Evolutionary conservation across 1,140 invertebrate species (phyloP).

Genomic region (Platyscapa corneri): DNA sequence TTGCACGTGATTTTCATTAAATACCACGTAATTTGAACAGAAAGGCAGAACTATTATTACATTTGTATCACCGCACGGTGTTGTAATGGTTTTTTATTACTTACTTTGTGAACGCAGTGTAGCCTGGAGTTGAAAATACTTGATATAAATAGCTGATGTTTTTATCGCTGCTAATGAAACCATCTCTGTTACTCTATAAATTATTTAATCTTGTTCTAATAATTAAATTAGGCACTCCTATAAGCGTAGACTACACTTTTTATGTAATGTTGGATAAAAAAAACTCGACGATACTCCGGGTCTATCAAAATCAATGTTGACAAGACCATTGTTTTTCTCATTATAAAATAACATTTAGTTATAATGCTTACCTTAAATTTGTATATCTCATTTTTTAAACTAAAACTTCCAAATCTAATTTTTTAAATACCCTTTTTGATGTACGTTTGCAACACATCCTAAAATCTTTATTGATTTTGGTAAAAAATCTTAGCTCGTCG

Average conservation of each 20-base stretch:
- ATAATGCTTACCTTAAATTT: too few species aligned
- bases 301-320: neutral
- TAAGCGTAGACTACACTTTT: neutral
- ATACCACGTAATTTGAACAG: neutral
- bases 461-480: too few species aligned
- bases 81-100: neutral
- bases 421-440: too few species aligned
- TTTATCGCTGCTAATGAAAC: neutral
- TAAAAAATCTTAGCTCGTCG: too few species aligned
- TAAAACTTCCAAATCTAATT: too few species aligned
- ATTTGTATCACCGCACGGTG: neutral
- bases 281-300: neutral
- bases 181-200: neutral
- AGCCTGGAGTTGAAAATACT: neutral
- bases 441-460: too few species aligned
- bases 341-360: too few species aligned
- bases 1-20: neutral
- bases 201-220: neutral
- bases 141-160: neutral
- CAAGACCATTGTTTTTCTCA: neutral
- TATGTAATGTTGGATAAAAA: neutral
- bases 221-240: neutral
- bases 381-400: too few species aligned
- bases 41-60: neutral
- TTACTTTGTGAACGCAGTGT: neutral